phyloP scores from a whole-genome alignment of 2,888 invertebrate genomes.

The Dicyrtoma fusca region DNA sequence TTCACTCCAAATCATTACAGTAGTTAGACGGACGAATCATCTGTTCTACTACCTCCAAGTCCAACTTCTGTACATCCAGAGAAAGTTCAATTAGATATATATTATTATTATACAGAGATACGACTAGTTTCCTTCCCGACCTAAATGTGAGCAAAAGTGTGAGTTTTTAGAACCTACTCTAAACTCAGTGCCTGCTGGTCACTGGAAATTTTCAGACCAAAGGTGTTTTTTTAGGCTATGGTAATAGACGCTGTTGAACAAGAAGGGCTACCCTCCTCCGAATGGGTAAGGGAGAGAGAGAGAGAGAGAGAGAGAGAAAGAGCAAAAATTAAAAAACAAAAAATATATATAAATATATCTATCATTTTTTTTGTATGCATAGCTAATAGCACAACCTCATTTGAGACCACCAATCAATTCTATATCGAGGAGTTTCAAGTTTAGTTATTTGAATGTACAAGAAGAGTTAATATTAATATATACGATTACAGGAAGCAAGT shows the following conservation, averaged over 20 bases:
- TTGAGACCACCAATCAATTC: slow-evolving; percentile 23
- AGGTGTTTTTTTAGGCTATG: slow-evolving; percentile 40
- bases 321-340: not conserved
- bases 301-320: not conserved
- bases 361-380: not conserved
- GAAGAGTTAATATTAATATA: too few relatives aligned
- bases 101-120: too few relatives aligned
- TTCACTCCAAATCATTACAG: slow-evolving; percentile 9
- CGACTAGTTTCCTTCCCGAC: slow-evolving; percentile 23
- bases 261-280: slow-evolving; percentile 52
- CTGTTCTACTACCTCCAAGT: too few relatives aligned
- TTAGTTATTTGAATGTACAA: not conserved
- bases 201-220: slow-evolving; percentile 23
- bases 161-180: not conserved
- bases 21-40: slow-evolving; percentile 10
- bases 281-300: slow-evolving; percentile 43
- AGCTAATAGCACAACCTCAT: slow-evolving; percentile 1
- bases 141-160: slow-evolving; percentile 22
- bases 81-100: slow-evolving; percentile 20
- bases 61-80: slow-evolving; percentile 4
- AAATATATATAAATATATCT: not conserved
- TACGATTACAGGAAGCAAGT: too few relatives aligned
- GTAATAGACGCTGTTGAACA: slow-evolving; percentile 43
- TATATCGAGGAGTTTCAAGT: too few relatives aligned
- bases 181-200: slow-evolving; percentile 26